Percentiles rank a stretch among this genome's conserved stretches.
These are phyloP conservation scores for Anthophora plumipes DNA, from an alignment of 2,888 invertebrate genomes.

Conservation along the genomic window DNA sequence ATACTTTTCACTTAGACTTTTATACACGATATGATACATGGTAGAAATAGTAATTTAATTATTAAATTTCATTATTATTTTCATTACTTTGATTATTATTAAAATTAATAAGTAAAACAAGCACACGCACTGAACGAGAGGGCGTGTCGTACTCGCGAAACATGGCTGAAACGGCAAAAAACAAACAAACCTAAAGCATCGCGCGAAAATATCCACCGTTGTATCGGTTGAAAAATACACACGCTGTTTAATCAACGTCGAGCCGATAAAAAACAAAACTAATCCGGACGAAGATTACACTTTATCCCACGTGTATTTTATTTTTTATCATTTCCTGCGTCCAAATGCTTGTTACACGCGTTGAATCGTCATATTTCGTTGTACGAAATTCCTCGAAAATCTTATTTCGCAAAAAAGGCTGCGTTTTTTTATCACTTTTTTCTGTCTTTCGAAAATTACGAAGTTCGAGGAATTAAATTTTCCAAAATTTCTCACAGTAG, in stretches of 20 bases:
- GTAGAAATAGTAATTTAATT: no score
- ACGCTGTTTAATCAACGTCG: background rate
- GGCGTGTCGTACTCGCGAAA: conserved; percentile 10
- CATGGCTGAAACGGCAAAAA: background rate
- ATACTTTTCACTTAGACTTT: no score
- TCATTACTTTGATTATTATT: no score
- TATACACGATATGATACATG: no score
- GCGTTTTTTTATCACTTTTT: no score
- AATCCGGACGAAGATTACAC: conserved; percentile 30
- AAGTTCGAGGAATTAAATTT: no score
- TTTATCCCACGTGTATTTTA: conserved; percentile 12
- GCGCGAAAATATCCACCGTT: background rate
- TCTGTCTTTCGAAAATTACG: no score
- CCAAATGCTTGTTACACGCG: background rate
- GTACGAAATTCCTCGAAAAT: no score
- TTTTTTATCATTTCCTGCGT: background rate
- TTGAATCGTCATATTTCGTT: no score
- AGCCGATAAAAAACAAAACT: conserved; percentile 20
- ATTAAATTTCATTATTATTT: no score
- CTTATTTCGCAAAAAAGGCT: no score
- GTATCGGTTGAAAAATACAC: conserved; percentile 6
- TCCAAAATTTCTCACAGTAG: no score
- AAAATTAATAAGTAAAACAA: background rate
- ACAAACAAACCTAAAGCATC: background rate
- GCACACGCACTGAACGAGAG: background rate